A percentile compares a stretch with the other conserved stretches of the same genome.
Evolutionary conservation across 2,888 invertebrate species (phyloP).

Genomic region (Nomada ferruginata): DNA sequence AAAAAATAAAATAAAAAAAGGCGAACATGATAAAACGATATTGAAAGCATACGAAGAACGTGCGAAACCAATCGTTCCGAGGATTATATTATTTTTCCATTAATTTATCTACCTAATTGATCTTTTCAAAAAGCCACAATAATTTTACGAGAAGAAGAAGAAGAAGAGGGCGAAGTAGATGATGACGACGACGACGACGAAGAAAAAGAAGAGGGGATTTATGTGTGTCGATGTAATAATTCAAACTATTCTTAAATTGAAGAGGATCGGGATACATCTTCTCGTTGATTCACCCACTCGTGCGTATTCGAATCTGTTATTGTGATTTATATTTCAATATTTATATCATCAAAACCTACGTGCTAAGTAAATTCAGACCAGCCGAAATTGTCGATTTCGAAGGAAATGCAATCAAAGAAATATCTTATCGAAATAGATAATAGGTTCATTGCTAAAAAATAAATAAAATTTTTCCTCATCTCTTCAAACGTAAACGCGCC

Average conservation of each 20-base stretch:
- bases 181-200: constrained; percentile 5
- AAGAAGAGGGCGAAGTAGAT: not conserved
- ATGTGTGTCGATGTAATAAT: constrained; percentile 1
- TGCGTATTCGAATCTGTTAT: constrained; percentile 64
- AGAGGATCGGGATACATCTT: constrained; percentile 59
- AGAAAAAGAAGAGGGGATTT: not conserved
- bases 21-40: constrained; percentile 3
- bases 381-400: constrained; percentile 81
- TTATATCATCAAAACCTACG: constrained; percentile 75
- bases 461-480: constrained; percentile 78
- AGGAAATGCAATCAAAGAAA: constrained; percentile 70
- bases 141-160: constrained; percentile 17
- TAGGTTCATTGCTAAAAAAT: constrained; percentile 79
- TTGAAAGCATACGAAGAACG: not conserved
- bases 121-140: not conserved
- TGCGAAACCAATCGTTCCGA: constrained; percentile 24
- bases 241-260: constrained; percentile 57
- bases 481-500: constrained; percentile 55
- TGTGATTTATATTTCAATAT: constrained; percentile 68
- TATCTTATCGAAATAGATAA: constrained; percentile 76
- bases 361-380: constrained; percentile 83
- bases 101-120: not conserved
- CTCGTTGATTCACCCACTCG: constrained; percentile 59
- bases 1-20: not conserved
- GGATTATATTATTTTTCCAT: not conserved